Evolutionary conservation across 2,888 invertebrate species (phyloP).

Genomic region (Drosophila paranaensis): DNA sequence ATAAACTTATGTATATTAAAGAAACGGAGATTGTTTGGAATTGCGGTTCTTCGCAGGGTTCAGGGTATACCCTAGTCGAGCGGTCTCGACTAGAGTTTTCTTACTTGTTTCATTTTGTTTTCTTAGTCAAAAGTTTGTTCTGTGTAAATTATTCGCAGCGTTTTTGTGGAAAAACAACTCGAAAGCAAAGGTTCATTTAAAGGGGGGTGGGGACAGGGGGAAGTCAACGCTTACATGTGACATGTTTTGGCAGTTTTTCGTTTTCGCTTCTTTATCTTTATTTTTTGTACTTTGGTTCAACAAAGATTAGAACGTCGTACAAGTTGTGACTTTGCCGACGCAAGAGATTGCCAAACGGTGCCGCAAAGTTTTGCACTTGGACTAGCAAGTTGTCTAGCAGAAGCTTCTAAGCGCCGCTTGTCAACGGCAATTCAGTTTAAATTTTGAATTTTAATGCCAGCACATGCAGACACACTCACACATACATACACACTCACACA

Average conservation of each 20-base stretch:
- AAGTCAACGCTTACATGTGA: conserved; percentile 58
- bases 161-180: conserved; percentile 69
- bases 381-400: conserved; percentile 35
- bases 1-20: too few relatives aligned
- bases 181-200: conserved; percentile 56
- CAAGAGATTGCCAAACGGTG: conserved; percentile 54
- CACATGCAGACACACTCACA: neutral
- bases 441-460: conserved; percentile 48
- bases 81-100: too few relatives aligned
- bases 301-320: conserved; percentile 75
- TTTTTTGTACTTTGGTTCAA: conserved; percentile 37
- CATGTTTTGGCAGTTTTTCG: conserved; percentile 74
- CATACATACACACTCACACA: neutral
- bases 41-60: too few relatives aligned
- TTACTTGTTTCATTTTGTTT: conserved; percentile 47
- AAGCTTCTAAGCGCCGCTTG: conserved; percentile 33
- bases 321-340: conserved; percentile 73
- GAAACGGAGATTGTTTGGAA: too few relatives aligned
- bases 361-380: conserved; percentile 58
- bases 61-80: too few relatives aligned
- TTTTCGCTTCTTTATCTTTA: conserved; percentile 32
- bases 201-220: neutral
- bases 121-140: conserved; percentile 68
- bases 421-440: conserved; percentile 39
- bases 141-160: conserved; percentile 77